Base-by-base conservation (phyloP, 2,888 invertebrate genomes). In the Slavum lentiscoides region DNA sequence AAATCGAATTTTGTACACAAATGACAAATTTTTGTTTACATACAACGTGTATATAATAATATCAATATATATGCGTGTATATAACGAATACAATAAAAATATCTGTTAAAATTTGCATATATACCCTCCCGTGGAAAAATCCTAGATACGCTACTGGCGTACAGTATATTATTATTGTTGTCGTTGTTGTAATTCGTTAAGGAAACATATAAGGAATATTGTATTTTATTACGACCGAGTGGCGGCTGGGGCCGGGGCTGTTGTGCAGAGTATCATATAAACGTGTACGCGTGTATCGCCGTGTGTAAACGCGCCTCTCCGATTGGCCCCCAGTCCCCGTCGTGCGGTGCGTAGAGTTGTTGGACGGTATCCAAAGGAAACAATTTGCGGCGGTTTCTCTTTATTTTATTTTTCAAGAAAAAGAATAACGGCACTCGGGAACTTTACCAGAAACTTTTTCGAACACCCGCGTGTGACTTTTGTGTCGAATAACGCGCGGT, bases 281-380 rank as follows among this genome's bases (percentile, higher is more conserved):
- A 43, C 49, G 15, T 68, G 21, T 37, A 59, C 68, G 19, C 21
- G n/a, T n/a, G n/a, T n/a, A n/a, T n/a, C n/a, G n/a, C n/a, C n/a
- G n/a, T 55, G n/a, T 21, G 70, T 55, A 62, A 77, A 77, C 77
- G 70, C 77, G 77, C 77, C 77, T 70, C 39, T 55, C 55, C 70
- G 77, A 77, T 77, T 70, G 77, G 70, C 37, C 53, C n/a, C n/a
- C n/a, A n/a, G 61, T 61, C 59, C 55, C 4, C 4, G 2, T 17
- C 62, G 64, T 37, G 17, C 7, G 8, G 43, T 43, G 43, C 6
- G 43, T 43, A 43, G 21, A 37, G 58, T 53, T 30, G 19, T 77
- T 77, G 77, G 77, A 77, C 53, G 55, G 53, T 55, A 53, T 77
- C 77, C 77, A 77, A 70, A 70, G 70, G 70, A 77, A 77, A 77